A percentile compares a stretch with the other conserved stretches of the same genome.
Conservation (phyloP, 2,113 vertebrate genomes). For the Thryonomys swinderianus region DNA sequence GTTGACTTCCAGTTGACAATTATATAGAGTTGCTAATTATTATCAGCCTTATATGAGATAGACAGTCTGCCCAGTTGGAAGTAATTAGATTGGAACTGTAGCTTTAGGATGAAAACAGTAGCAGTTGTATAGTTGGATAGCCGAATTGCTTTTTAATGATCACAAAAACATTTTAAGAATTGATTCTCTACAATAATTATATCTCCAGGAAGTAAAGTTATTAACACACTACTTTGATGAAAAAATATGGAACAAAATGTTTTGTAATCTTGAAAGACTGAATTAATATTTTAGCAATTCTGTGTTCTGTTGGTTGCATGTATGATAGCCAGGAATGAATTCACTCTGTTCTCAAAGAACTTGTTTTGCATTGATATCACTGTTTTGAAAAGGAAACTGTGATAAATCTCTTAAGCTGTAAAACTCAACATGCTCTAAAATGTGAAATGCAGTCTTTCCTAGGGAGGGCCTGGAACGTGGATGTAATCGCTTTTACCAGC, state of each 20-base stretch:
- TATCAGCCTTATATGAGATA: slow-evolving; percentile 57
- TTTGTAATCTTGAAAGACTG: slow-evolving; percentile 26
- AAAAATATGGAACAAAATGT: slow-evolving; percentile 1
- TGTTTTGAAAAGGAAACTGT: slow-evolving; percentile 36
- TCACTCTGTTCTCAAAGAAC: neutral
- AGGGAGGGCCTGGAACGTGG: neutral
- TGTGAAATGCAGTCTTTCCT: neutral
- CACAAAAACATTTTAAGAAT: slow-evolving; percentile 1
- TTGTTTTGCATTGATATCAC: slow-evolving; percentile 4
- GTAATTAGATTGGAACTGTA: slow-evolving; percentile 47
- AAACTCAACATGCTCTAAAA: neutral
- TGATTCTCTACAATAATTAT: neutral
- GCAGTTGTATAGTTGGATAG: neutral
- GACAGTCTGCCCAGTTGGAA: slow-evolving; percentile 6
- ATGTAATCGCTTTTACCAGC: neutral
- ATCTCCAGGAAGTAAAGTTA: neutral
- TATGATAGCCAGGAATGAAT: neutral
- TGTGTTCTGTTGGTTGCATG: neutral
- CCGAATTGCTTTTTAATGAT: neutral
- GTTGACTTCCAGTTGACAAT: neutral
- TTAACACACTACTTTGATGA: neutral
- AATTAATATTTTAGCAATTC: slow-evolving; percentile 22
- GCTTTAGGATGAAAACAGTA: neutral
- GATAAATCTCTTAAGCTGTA: slow-evolving; percentile 21
- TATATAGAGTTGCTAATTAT: neutral